Base-by-base conservation (phyloP, 2,797 vertebrate species). In the Sphenopsis melanotis region DNA sequence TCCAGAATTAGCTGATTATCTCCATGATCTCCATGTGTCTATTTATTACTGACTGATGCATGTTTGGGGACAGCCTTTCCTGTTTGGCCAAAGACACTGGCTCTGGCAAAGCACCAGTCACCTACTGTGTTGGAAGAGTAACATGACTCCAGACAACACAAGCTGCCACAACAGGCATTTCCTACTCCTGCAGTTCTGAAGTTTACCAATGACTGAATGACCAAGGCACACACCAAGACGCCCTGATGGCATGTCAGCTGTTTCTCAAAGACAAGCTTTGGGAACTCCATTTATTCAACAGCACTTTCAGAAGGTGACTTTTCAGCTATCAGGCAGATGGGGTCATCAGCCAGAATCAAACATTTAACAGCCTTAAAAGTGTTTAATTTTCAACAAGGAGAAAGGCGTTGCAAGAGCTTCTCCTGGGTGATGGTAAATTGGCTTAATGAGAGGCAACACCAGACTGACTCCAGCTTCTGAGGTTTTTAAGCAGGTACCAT, bases 171-270 rank as follows among this genome's bases (percentile, higher is more conserved):
- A 30, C 16, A 46, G 57, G 53, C 19, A 49, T 36, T 55, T 87
- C 37, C 71, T 37, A 20, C 49, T 60, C 12, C 53, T 12, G 32
- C 59, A 19, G 36, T 6, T 64, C 34, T 56, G 11, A 52, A 34
- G 23, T 47, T 70, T 12, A 46, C 65, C 37, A 74, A 4, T 5
- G 27, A 64, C n/a, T 10, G 30, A 61, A 56, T 6, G 56, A 37
- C 70, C n/a, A 61, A 19, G 0, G 1, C 22, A 10, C 69, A 12
- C 46, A 37, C 4, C 69, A 57, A 29, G 59, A 60, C 1, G 0
- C 44, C 47, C 24, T 2, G 19, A 46, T 3, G 44, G 41, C 17
- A 60, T 0, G 0, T 50, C 93, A 82, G 87, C 63, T 79, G 44
- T 22, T 90, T 57, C 15, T 52, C 46, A 57, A 42, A 79, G 42